Evolutionary conservation across 2,888 invertebrate species (phyloP).

Genomic region (Arrhopalites spinosus): DNA sequence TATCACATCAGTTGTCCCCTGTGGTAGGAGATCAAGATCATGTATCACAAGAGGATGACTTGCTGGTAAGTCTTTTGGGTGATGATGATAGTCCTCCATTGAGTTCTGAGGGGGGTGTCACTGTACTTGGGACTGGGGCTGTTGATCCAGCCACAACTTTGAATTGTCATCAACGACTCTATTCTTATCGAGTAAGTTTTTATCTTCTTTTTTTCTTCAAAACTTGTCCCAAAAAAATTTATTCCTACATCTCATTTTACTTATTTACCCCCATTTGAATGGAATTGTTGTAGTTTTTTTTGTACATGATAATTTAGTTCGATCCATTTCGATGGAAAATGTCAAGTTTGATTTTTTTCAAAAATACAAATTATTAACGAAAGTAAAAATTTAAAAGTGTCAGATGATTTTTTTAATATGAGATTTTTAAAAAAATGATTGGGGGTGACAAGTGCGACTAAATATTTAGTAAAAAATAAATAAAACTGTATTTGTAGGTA

Average conservation of each 20-base stretch:
- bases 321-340: too few relatives aligned
- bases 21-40: constrained; percentile 34
- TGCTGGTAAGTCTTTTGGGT: constrained; percentile 42
- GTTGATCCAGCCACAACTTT: constrained; percentile 63
- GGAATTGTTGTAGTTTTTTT: too few relatives aligned
- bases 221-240: constrained; percentile 2
- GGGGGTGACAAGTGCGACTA: too few relatives aligned
- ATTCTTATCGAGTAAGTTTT: constrained; percentile 68
- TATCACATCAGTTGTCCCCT: constrained; percentile 30
- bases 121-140: constrained; percentile 49
- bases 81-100: constrained; percentile 54
- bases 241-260: background rate
- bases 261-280: too few relatives aligned
- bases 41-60: constrained; percentile 46
- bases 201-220: too few relatives aligned
- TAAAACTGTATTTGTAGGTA: constrained; percentile 50
- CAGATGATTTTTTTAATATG: background rate
- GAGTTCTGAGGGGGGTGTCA: constrained; percentile 53
- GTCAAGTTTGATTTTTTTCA: background rate
- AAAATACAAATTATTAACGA: background rate
- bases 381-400: background rate
- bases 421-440: background rate
- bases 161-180: constrained; percentile 71
- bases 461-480: too few relatives aligned
- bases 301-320: too few relatives aligned